phyloP scores from a whole-genome alignment of 92 coral and sea anemone species.

The Epizoanthus illoricatus region DNA sequence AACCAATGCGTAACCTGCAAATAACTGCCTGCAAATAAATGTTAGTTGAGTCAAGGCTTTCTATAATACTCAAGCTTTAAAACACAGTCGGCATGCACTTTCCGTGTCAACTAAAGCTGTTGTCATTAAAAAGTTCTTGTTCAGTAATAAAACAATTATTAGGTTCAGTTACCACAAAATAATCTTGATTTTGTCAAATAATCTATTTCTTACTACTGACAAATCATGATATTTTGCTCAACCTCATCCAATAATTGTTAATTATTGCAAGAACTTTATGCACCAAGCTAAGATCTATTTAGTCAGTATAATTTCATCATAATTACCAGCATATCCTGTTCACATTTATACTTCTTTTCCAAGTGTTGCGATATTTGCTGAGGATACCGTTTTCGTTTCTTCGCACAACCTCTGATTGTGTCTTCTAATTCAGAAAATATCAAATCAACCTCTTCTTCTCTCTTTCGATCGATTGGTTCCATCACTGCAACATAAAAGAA shows the following conservation, averaged over 20 bases:
- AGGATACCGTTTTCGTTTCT: slow-evolving; percentile 85
- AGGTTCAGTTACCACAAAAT: no score
- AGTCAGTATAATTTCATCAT: not conserved
- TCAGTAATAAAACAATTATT: no score
- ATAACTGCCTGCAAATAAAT: no score
- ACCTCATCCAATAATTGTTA: no score
- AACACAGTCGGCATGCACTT: no score
- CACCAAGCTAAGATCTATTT: not conserved
- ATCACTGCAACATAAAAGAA: slow-evolving; percentile 41
- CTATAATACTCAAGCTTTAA: no score
- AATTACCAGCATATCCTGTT: slow-evolving; percentile 64
- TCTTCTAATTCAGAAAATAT: slow-evolving; percentile 88
- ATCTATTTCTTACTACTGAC: no score
- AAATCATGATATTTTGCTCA: not conserved
- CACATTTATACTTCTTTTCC: slow-evolving; percentile 43
- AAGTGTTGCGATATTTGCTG: slow-evolving; percentile 65
- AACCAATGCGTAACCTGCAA: no score
- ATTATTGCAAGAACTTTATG: not conserved
- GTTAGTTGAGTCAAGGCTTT: no score
- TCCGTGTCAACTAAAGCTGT: no score
- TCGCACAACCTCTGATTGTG: slow-evolving; percentile 67
- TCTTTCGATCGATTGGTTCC: slow-evolving; percentile 68
- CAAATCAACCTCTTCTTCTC: slow-evolving; percentile 63
- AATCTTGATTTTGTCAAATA: no score
- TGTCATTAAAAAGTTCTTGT: no score